Evolutionary conservation across 2,113 vertebrate genomes (phyloP).

Genomic region (Diadophis punctatus): DNA sequence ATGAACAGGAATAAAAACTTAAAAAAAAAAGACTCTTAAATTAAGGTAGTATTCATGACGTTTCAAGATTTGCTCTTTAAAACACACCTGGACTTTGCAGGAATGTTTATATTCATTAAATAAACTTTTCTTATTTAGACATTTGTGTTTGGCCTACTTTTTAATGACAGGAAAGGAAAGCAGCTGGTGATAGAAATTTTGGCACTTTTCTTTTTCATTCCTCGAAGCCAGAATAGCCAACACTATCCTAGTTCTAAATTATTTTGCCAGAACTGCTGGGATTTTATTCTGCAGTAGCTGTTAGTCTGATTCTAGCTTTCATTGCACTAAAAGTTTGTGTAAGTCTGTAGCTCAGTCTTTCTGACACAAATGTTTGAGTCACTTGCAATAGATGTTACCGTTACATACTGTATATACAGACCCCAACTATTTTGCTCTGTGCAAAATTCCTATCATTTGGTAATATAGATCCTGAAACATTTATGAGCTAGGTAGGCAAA

Average conservation of each 20-base stretch:
- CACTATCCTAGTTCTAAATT: neutral
- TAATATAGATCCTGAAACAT: too few relatives aligned
- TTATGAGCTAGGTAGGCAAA: neutral
- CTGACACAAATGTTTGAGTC: conserved; percentile 34
- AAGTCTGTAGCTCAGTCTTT: conserved; percentile 29
- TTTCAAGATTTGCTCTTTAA: conserved; percentile 1
- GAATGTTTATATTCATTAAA: neutral
- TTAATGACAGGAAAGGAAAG: conserved; percentile 12
- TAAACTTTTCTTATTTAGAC: neutral
- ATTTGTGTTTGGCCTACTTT: neutral
- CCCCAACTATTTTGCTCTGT: too few relatives aligned
- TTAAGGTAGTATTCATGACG: conserved; percentile 13
- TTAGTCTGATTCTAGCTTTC: conserved; percentile 23
- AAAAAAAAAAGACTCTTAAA: conserved; percentile 44
- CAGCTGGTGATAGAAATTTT: conserved; percentile 12
- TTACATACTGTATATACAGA: too few relatives aligned
- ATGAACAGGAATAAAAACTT: conserved; percentile 17
- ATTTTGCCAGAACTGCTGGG: conserved; percentile 1
- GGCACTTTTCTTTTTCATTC: conserved; percentile 7
- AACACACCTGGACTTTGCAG: neutral
- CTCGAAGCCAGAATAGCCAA: neutral
- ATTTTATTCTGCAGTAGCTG: conserved; percentile 14
- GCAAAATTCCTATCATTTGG: too few relatives aligned
- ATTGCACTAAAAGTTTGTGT: neutral
- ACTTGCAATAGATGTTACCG: too few relatives aligned